Evolutionary conservation across 2,888 invertebrate species (phyloP).

Genomic region (Trissolcus japonicus): DNA sequence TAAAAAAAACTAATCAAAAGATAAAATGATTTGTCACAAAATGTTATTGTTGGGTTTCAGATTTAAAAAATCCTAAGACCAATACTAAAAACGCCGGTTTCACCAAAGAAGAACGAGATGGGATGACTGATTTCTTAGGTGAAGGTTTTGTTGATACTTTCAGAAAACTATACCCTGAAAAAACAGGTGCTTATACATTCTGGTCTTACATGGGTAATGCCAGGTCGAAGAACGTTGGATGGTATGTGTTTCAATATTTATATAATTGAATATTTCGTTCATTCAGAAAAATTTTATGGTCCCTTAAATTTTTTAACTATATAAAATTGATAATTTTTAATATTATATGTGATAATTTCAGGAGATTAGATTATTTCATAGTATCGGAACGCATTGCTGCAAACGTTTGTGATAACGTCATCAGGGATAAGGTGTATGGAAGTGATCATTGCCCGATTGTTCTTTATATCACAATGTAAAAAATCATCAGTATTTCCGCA

Average conservation of each 20-base stretch:
- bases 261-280: too few species aligned
- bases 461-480: slow-evolving; percentile 77
- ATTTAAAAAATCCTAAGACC: slow-evolving; percentile 94
- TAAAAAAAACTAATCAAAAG: slow-evolving; percentile 1
- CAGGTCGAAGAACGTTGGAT: slow-evolving; percentile 94
- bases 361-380: slow-evolving; percentile 97
- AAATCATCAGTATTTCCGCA: neutral
- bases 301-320: neutral
- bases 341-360: slow-evolving; percentile 71
- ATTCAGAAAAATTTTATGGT: too few species aligned
- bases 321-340: slow-evolving; percentile 65
- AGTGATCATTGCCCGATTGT: slow-evolving; percentile 98
- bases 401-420: slow-evolving; percentile 89
- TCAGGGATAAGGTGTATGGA: slow-evolving; percentile 88
- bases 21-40: neutral
- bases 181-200: slow-evolving; percentile 90
- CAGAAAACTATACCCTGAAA: slow-evolving; percentile 90
- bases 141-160: slow-evolving; percentile 93
- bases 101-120: slow-evolving; percentile 94
- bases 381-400: slow-evolving; percentile 87
- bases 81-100: slow-evolving; percentile 97
- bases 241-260: too few species aligned
- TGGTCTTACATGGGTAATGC: slow-evolving; percentile 96
- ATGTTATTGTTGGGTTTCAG: slow-evolving; percentile 75
- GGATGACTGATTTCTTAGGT: slow-evolving; percentile 88